Conservation (phyloP, 2,797 vertebrate genomes). For the Tapirus indicus region DNA sequence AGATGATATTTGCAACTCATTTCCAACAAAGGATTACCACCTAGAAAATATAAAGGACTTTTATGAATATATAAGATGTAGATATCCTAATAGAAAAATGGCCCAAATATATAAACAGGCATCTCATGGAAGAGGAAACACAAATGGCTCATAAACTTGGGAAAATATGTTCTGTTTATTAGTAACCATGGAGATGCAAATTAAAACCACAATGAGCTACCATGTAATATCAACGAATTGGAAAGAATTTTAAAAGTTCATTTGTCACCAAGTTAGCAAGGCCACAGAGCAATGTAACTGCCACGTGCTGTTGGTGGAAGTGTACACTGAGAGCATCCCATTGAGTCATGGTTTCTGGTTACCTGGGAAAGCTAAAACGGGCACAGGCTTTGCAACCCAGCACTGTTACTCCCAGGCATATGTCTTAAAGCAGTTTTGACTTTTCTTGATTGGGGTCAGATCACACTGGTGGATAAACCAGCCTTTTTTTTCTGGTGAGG, state of each 20-base stretch:
- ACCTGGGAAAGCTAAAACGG: not conserved
- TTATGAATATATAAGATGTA: not conserved
- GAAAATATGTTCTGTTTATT: not conserved
- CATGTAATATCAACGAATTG: not conserved
- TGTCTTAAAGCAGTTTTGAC: not conserved
- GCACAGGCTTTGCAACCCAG: not conserved
- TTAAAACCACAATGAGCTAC: not conserved
- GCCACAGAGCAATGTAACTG: not conserved
- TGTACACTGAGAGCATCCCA: not conserved
- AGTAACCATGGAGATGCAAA: not conserved
- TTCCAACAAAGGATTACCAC: not conserved
- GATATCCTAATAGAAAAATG: not conserved
- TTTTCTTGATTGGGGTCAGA: not conserved
- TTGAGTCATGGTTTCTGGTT: not conserved
- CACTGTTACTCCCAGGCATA: not conserved
- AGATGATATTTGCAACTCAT: not conserved
- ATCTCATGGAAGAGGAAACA: slow-evolving; percentile 30
- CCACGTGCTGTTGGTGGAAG: not conserved
- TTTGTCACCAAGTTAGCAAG: not conserved
- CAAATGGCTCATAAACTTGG: not conserved
- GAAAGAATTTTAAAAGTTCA: not conserved
- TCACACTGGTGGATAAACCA: not conserved
- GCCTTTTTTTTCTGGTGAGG: not conserved
- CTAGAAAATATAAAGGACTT: not conserved
- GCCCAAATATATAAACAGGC: not conserved